These are phyloP conservation scores for Hirtodrosophila confusa DNA, from an alignment of 2,888 invertebrate species.

Conservation along the genomic window DNA sequence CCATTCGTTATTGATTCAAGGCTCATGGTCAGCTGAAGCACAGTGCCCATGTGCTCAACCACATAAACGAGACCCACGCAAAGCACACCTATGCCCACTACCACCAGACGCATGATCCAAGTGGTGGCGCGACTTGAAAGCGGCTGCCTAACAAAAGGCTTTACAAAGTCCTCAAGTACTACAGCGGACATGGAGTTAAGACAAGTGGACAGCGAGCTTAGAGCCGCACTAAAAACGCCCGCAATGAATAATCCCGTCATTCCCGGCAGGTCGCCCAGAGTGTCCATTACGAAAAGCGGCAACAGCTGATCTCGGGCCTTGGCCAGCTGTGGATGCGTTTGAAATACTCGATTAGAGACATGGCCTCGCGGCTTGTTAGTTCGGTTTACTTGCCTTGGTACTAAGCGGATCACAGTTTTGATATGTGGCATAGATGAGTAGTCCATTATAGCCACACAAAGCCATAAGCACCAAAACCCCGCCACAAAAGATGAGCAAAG, in stretches of 20 bases:
- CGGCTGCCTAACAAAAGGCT: slow-evolving; percentile 86
- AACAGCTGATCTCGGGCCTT: slow-evolving; percentile 91
- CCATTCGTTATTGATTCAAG: slow-evolving; percentile 89
- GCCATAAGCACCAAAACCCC: slow-evolving; percentile 85
- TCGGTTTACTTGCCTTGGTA: slow-evolving; percentile 84
- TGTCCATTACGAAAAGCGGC: slow-evolving; percentile 94
- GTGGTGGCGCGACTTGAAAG: slow-evolving; percentile 85
- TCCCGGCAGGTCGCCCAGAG: slow-evolving; percentile 90
- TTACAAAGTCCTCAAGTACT: slow-evolving; percentile 89
- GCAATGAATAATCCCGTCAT: slow-evolving; percentile 94
- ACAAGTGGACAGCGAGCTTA: slow-evolving; percentile 92
- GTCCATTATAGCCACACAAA: slow-evolving; percentile 87
- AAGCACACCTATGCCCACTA: slow-evolving; percentile 88
- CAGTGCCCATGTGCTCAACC: slow-evolving; percentile 91
- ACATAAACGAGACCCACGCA: slow-evolving; percentile 89
- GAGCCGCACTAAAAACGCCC: slow-evolving; percentile 94
- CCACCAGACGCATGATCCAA: slow-evolving; percentile 89
- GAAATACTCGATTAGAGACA: background rate
- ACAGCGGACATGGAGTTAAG: slow-evolving; percentile 92
- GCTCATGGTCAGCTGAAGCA: slow-evolving; percentile 88
- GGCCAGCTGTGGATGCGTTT: slow-evolving; percentile 85
- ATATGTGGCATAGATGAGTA: slow-evolving; percentile 88
- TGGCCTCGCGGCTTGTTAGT: rapidly evolving
- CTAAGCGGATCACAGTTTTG: slow-evolving; percentile 88
- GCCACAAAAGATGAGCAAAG: slow-evolving; percentile 86